phyloP scores from a whole-genome alignment of 92 coral and sea anemone genomes.

The Siderastrea siderea region DNA sequence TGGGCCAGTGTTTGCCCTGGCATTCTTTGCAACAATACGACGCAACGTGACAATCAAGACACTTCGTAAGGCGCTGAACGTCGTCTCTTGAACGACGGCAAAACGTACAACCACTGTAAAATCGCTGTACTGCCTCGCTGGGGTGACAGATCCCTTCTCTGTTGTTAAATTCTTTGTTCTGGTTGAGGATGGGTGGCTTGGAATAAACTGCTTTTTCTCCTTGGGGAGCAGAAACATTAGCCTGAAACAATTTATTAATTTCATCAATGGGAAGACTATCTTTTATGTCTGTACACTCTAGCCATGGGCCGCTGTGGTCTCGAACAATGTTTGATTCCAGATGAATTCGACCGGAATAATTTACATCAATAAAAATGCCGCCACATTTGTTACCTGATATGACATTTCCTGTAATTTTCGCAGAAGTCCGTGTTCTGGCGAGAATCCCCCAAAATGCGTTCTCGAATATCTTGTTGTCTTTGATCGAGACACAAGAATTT shows the following conservation, averaged over 20 bases:
- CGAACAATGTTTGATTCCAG: conserved; percentile 54
- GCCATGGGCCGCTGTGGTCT: conserved; percentile 75
- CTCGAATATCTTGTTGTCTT: conserved; percentile 65
- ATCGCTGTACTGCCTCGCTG: conserved; percentile 1
- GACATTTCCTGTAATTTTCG: conserved; percentile 39
- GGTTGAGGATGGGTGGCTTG: conserved; percentile 28
- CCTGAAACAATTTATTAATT: neutral
- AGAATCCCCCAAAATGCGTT: conserved; percentile 68
- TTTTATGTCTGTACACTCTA: neutral
- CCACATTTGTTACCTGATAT: conserved; percentile 78
- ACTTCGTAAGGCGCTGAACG: conserved; percentile 17
- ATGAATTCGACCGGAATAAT: conserved; percentile 58
- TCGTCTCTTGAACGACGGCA: conserved; percentile 37
- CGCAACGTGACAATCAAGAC: conserved; percentile 61
- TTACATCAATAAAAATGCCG: conserved; percentile 55
- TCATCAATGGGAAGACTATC: neutral
- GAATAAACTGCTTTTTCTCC: conserved; percentile 25
- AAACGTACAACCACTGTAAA: conserved; percentile 37
- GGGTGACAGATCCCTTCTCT: conserved; percentile 57
- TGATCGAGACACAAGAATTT: neutral
- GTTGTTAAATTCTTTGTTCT: conserved; percentile 50
- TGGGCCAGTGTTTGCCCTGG: conserved; percentile 48
- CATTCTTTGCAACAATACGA: conserved; percentile 69
- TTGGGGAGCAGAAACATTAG: neutral
- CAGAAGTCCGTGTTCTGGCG: conserved; percentile 47